Evolutionary conservation across 2,113 vertebrate species (phyloP), one percentile per base, ranked within the genome.

Genomic region (Siniperca chuatsi): DNA sequence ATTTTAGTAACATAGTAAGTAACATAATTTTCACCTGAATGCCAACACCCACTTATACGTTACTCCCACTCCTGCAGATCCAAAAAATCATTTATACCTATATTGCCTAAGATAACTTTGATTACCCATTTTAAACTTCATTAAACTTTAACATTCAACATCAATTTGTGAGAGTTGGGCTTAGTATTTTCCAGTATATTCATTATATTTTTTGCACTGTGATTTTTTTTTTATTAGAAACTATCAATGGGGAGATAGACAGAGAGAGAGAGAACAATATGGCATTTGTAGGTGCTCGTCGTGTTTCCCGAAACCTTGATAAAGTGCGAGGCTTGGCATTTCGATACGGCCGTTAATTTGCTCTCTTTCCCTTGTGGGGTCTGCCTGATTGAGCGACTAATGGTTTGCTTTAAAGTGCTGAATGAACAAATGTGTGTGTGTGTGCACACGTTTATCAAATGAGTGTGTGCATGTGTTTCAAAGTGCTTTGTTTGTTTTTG

Each of bases 351-450:
- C 61, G 82, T 94, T 94, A 95, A 94, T 95, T 95, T 93, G 90
- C 89, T 86, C 79, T 79, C 78, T 64, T 90, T 93, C 94, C 92
- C 93, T 81, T 54, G 90, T 89, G 92, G 90, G 88, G 79, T 79
- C 76, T 83, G 90, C 88, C 92, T 94, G 92, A 95, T 92, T 94
- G 92, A 93, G 90, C 88, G 81, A 87, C 91, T 95, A 94, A 95
- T 94, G 91, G 90, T 93, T 94, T 84, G 84, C 91, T 92, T 92
- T 93, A 90, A 93, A 93, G 85, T 92, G 88, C 91, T 89, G 90
- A 92, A 87, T 88, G 91, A 92, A 91, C 89, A 90, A 89, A 82
- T 76, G 87, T 74, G 80, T 48, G 83, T 76, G 60, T 48, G 82
- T 74, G 79, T 52, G 83, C 76, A 55, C 37, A 79, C 46, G 69